Base-by-base conservation (phyloP, 2,113 vertebrate genomes). In the Polypterus senegalus region DNA sequence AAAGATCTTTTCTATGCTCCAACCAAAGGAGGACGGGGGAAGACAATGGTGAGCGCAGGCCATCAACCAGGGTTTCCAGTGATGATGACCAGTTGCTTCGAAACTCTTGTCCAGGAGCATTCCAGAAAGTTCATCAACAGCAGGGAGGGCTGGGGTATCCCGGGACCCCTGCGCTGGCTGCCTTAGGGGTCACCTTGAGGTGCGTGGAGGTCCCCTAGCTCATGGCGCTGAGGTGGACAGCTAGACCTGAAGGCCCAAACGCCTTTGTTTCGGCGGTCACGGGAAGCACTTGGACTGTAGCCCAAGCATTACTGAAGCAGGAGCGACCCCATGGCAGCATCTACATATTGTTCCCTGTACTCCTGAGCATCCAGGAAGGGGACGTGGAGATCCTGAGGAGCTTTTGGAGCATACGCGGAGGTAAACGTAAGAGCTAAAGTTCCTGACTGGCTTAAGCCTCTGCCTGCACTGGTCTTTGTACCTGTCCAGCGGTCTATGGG, bases 221-320 rank as follows among this genome's bases (percentile, higher is more conserved):
- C 87, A 92, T 0, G 92, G 91, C 0, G 93, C 94, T 0, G 86
- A 93, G 52, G 89, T 96, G 3, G 94, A 98, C 77, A 80, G 86
- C 66, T 94, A 67, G 93, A 98, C 0, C 85, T 92, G 66, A 98
- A 98, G 71, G 94, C 94, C 3, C 93, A 98, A 80, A 98, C 93
- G 0, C 93, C 94, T 0, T 84, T 98, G 61, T 98, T 98, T 70
- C 85, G 1, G 92, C 94, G 0, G 93, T 96, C 53, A 92, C 57
- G 88, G 91, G 0, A 92, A 91, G 52, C 91, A 98, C 76, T 68
- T 82, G 46, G 87, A 89, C 51, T 97, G 94, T 1, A n/a, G 93
- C 91, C 58, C 74, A 70, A 1, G 74, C 74, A 3, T 86, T 97
- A 58, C 84, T 97, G 67, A 85, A 4, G 90, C 92, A 0, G 93